Conservation (phyloP, 2,888 invertebrate species). For the Tetrapedia diversipes region DNA sequence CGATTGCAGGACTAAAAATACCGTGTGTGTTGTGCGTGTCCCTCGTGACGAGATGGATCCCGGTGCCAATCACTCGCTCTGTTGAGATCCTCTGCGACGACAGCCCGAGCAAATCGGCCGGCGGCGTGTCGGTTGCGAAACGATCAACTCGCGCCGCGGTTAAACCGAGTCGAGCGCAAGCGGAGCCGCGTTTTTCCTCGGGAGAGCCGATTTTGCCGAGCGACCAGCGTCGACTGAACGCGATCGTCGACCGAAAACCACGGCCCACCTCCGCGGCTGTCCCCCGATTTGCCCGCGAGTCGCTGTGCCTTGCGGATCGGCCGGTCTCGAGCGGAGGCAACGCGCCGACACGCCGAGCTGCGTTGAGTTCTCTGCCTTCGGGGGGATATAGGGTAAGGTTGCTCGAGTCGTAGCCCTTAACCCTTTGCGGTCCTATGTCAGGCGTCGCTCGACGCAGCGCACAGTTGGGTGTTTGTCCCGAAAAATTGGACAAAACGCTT, state of each 20-base stretch:
- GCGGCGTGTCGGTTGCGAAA: constrained; percentile 20
- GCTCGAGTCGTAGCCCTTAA: too few relatives aligned
- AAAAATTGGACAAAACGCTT: too few relatives aligned
- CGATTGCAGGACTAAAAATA: constrained; percentile 6
- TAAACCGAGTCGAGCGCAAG: not conserved
- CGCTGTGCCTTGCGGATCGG: too few relatives aligned
- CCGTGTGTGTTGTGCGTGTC: too few relatives aligned
- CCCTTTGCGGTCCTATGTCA: too few relatives aligned
- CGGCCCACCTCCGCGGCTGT: constrained; percentile 31
- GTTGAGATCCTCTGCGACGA: not conserved
- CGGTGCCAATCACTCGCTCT: constrained; percentile 16
- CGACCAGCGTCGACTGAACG: constrained; percentile 69
- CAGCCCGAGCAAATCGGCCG: not conserved
- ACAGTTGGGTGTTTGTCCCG: too few relatives aligned
- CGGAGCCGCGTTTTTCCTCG: not conserved
- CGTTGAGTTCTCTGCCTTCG: too few relatives aligned
- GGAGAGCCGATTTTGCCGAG: constrained; percentile 66
- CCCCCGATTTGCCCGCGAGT: constrained; percentile 25
- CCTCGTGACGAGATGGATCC: not conserved
- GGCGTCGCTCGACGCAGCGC: too few relatives aligned
- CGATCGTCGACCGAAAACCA: constrained; percentile 49
- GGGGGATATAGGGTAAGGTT: too few relatives aligned
- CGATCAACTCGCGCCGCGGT: not conserved
- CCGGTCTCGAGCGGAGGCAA: too few relatives aligned
- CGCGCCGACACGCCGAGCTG: too few relatives aligned